Evolutionary conservation across 2,113 vertebrate species (phyloP).

Genomic region (Pungitius pungitius): DNA sequence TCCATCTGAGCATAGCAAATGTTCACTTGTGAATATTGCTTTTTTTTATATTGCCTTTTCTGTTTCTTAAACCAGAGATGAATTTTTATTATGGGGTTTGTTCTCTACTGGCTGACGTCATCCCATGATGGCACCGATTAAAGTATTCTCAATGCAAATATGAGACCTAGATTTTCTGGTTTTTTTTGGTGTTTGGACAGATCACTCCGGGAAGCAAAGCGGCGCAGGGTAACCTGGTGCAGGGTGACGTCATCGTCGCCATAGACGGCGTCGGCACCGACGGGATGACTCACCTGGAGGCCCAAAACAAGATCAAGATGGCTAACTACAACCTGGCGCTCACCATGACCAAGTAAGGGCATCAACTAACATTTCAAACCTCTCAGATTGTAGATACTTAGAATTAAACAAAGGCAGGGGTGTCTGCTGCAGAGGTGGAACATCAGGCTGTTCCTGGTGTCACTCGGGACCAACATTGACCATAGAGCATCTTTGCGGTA

Average conservation of each 20-base stretch:
- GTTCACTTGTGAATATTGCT: background rate
- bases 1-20: background rate
- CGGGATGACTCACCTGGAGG: conserved; percentile 97
- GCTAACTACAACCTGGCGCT: conserved; percentile 92
- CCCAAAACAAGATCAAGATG: conserved; percentile 99
- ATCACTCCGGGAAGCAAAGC: conserved; percentile 97
- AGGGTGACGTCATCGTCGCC: conserved; percentile 93
- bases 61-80: background rate
- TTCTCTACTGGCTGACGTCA: background rate
- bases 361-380: background rate
- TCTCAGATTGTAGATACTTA: background rate
- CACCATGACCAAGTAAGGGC: conserved; percentile 90
- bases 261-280: conserved; percentile 96
- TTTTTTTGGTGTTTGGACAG: conserved; percentile 71
- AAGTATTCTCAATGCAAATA: background rate
- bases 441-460: background rate
- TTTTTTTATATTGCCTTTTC: too few relatives aligned
- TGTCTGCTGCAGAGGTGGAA: background rate
- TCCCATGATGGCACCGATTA: background rate
- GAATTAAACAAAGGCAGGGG: background rate
- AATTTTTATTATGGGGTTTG: background rate
- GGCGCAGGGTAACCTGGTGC: conserved; percentile 89
- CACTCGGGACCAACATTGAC: background rate
- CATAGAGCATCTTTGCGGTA: background rate
- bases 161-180: background rate